Conservation (phyloP, 2,113 vertebrate genomes). For the Peromyscus californicus region DNA sequence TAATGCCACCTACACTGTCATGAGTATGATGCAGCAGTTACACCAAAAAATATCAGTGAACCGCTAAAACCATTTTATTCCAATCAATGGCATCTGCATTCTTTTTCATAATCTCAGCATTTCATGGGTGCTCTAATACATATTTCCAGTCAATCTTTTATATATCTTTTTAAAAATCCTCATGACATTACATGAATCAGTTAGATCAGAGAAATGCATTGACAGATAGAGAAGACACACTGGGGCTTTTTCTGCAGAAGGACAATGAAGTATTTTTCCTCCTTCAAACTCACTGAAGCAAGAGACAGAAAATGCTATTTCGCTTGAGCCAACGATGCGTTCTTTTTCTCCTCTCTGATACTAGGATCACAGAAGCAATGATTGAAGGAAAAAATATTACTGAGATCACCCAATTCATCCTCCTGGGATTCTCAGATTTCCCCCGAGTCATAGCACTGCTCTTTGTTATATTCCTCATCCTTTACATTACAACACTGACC, state of each 20-base stretch:
- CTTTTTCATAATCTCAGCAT: background rate
- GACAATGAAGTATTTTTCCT: background rate
- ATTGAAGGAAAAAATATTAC: background rate
- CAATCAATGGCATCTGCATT: background rate
- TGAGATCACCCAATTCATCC: constrained; percentile 8
- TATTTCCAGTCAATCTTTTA: background rate
- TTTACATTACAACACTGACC: constrained; percentile 34
- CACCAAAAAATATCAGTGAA: background rate
- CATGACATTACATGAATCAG: background rate
- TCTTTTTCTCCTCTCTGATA: background rate
- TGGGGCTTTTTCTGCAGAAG: background rate
- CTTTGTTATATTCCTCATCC: constrained; percentile 4
- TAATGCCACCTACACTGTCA: background rate
- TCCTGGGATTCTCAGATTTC: constrained; percentile 73
- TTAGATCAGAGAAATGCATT: background rate
- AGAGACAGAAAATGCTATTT: background rate
- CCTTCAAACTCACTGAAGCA: too few relatives aligned
- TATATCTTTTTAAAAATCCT: background rate
- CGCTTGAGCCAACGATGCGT: accelerated
- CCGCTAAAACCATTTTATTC: background rate
- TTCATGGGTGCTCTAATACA: background rate
- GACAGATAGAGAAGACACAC: background rate
- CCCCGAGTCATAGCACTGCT: background rate
- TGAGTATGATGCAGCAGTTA: background rate
- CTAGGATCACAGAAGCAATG: constrained; percentile 6